These are phyloP conservation scores for Drosophila leontia DNA, from an alignment of 1,140 invertebrate species.

Conservation along the genomic window DNA sequence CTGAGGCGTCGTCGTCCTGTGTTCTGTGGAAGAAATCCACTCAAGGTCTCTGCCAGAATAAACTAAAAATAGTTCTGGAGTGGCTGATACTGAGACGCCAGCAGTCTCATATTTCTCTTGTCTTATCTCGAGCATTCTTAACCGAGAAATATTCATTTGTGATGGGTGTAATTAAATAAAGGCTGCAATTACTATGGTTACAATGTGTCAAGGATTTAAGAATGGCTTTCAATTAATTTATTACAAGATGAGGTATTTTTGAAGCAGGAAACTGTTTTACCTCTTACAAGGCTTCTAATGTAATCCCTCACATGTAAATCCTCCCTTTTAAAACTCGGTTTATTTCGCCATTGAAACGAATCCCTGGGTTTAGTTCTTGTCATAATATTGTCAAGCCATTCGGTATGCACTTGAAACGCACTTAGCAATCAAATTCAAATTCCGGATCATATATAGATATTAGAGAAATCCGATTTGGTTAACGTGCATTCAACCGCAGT, in stretches of 20 bases:
- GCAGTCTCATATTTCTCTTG: neutral
- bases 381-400: conserved; percentile 40
- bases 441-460: conserved; percentile 70
- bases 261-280: neutral
- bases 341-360: conserved; percentile 36
- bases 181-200: neutral
- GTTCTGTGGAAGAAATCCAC: neutral
- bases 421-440: conserved; percentile 68
- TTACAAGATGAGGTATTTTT: neutral
- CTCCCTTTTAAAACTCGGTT: neutral
- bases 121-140: neutral
- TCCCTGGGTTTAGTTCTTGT: conserved; percentile 33
- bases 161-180: neutral
- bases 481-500: conserved; percentile 44
- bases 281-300: neutral
- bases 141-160: neutral
- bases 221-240: neutral
- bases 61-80: conserved; percentile 7
- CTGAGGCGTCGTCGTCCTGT: conserved; percentile 14
- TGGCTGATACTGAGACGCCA: conserved; percentile 1
- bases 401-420: conserved; percentile 31
- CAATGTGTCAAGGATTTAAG: neutral
- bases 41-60: conserved; percentile 35
- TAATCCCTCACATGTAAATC: neutral
- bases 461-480: conserved; percentile 72